A percentile compares a stretch with the other conserved stretches of the same genome.
These are phyloP conservation scores for Laupala kohalensis DNA, from an alignment of 1,140 invertebrate species.

Conservation along the genomic window DNA sequence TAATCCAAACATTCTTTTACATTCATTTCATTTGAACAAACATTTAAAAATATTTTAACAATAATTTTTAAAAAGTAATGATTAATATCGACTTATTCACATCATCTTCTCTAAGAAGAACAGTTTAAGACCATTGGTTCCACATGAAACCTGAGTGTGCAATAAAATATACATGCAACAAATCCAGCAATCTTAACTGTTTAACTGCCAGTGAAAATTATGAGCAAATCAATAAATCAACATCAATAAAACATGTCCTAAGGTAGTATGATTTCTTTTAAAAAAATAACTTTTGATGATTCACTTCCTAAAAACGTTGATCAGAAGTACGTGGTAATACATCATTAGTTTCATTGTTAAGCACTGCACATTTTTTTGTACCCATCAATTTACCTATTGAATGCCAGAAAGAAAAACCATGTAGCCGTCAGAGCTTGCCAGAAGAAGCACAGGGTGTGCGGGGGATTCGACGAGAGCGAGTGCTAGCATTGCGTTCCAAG, in stretches of 20 bases:
- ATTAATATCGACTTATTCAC: background rate
- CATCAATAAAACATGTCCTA: background rate
- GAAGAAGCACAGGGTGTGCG: conserved; percentile 1
- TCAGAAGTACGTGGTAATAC: background rate
- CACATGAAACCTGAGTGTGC: background rate
- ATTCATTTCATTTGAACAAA: background rate
- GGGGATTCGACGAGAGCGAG: background rate
- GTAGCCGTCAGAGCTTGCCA: conserved; percentile 9
- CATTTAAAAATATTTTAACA: background rate
- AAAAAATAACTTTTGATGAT: background rate
- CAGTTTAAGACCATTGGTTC: background rate
- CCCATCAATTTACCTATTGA: background rate
- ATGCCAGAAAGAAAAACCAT: background rate
- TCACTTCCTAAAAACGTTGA: too few relatives aligned
- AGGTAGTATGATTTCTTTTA: background rate
- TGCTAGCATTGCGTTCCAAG: background rate
- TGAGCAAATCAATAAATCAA: background rate
- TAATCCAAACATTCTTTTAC: background rate
- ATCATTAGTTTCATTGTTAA: background rate
- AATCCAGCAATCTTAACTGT: background rate
- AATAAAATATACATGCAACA: background rate
- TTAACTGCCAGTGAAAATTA: background rate
- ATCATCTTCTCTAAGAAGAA: background rate
- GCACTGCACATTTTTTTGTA: background rate
- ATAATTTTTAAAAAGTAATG: background rate